These are phyloP conservation scores for Villa cingulata DNA, from an alignment of 2,888 invertebrate genomes.

Conservation along the genomic window DNA sequence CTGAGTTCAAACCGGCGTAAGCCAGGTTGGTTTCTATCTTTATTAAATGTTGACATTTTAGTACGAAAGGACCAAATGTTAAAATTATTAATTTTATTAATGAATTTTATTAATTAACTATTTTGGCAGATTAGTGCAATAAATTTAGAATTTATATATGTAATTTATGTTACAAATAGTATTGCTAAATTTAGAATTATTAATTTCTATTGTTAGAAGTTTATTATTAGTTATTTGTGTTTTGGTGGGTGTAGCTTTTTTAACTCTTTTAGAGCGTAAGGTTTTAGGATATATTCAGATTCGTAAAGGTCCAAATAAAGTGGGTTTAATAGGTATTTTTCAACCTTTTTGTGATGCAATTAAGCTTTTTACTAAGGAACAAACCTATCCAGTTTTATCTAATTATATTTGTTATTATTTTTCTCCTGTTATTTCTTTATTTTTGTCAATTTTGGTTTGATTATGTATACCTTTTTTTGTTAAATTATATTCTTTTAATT, in stretches of 20 bases:
- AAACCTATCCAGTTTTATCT: slow-evolving; percentile 41
- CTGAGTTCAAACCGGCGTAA: slow-evolving; percentile 78
- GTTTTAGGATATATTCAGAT: slow-evolving; percentile 58
- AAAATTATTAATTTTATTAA: slow-evolving; percentile 36
- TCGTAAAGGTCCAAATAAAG: slow-evolving; percentile 62
- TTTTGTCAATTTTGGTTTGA: slow-evolving; percentile 46
- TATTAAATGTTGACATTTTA: slow-evolving; percentile 45
- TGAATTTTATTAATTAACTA: slow-evolving; percentile 31
- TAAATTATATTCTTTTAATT: slow-evolving; percentile 43
- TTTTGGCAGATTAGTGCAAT: slow-evolving; percentile 56
- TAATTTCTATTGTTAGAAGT: slow-evolving; percentile 35
- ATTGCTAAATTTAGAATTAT: slow-evolving; percentile 38
- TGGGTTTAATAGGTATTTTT: slow-evolving; percentile 46
- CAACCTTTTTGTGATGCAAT: slow-evolving; percentile 62
- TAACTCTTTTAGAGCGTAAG: slow-evolving; percentile 57
- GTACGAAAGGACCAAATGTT: slow-evolving; percentile 66
- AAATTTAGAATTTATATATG: slow-evolving; percentile 57
- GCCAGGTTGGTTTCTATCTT: slow-evolving; percentile 80
- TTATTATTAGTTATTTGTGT: slow-evolving; percentile 46
- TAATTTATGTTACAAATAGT: slow-evolving; percentile 43
- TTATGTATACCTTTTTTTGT: slow-evolving; percentile 44
- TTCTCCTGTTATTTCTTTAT: slow-evolving; percentile 44
- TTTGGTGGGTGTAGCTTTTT: slow-evolving; percentile 53
- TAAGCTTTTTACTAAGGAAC: slow-evolving; percentile 57
- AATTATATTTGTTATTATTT: slow-evolving; percentile 49